Conservation (phyloP, 2,888 invertebrate genomes). For the Brenthis ino region DNA sequence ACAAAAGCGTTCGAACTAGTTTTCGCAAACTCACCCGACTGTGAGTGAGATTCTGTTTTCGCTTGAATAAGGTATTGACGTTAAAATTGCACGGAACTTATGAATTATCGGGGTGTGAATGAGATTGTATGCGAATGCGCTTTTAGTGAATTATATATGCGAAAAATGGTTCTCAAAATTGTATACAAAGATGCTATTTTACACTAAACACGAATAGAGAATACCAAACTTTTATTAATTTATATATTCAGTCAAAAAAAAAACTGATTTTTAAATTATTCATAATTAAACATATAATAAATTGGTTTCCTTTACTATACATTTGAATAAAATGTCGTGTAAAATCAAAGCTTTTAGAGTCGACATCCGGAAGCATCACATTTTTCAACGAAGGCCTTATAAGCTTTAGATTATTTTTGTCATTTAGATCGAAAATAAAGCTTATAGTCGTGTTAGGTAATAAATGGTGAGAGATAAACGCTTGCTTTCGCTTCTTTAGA, state of each 20-base stretch:
- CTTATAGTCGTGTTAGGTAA: conserved; percentile 12
- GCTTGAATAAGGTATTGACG: conserved; percentile 37
- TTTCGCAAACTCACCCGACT: conserved; percentile 38
- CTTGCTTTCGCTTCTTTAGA: conserved; percentile 5
- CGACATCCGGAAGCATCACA: conserved; percentile 15
- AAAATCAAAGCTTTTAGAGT: conserved; percentile 16
- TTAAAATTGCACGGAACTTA: conserved; percentile 40
- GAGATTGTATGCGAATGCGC: conserved; percentile 36
- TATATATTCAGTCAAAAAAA: not conserved
- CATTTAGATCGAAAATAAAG: conserved; percentile 9
- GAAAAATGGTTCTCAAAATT: conserved; percentile 22
- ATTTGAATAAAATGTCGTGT: conserved; percentile 17
- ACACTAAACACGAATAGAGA: not conserved
- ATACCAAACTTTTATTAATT: not conserved
- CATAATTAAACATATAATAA: conserved; percentile 13
- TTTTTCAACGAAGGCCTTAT: conserved; percentile 14
- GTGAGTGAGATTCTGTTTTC: conserved; percentile 37
- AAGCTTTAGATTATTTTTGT: conserved; percentile 17
- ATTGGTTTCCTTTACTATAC: conserved; percentile 9
- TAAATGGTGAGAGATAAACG: conserved; percentile 21
- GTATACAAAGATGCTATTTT: not conserved
- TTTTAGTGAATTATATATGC: conserved; percentile 31
- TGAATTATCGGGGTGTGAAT: conserved; percentile 40
- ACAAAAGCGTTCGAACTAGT: conserved; percentile 47
- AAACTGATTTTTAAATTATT: not conserved